Conservation (phyloP, 2,797 vertebrate genomes). For the Pipistrellus nathusii region DNA sequence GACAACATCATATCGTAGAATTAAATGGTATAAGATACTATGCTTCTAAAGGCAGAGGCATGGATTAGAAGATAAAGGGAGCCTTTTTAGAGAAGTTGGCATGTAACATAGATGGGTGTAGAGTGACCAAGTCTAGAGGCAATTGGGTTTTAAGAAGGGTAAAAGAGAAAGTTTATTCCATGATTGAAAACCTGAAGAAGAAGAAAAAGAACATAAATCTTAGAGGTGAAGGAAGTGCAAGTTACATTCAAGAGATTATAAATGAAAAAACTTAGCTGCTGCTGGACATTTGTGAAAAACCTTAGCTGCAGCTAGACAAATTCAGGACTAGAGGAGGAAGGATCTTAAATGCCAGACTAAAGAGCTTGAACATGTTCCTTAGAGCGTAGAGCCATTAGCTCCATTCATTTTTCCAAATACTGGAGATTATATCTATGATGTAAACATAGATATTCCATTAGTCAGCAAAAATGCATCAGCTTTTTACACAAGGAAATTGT, state of each 20-base stretch:
- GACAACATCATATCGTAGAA: background rate
- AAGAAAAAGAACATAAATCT: background rate
- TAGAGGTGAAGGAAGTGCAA: background rate
- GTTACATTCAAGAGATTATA: background rate
- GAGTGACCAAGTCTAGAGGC: background rate
- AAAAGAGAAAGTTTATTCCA: background rate
- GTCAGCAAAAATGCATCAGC: conserved; percentile 54
- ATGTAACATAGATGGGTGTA: background rate
- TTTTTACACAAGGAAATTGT: conserved; percentile 66
- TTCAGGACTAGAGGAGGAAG: background rate
- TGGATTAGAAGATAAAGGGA: background rate
- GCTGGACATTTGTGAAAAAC: no score
- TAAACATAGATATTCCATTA: conserved; percentile 49
- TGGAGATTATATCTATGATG: background rate
- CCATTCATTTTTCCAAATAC: background rate
- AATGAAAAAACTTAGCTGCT: background rate
- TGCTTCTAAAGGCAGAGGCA: background rate
- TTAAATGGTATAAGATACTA: background rate
- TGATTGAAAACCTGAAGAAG: background rate
- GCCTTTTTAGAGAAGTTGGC: background rate
- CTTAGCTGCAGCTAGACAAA: background rate
- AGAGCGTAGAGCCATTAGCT: no score
- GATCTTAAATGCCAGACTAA: background rate
- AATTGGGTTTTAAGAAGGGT: background rate
- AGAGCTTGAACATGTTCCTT: background rate